Percentiles rank a stretch among this genome's conserved stretches.
Conservation (phyloP, 2,113 vertebrate genomes). For the Numenius arquata region DNA sequence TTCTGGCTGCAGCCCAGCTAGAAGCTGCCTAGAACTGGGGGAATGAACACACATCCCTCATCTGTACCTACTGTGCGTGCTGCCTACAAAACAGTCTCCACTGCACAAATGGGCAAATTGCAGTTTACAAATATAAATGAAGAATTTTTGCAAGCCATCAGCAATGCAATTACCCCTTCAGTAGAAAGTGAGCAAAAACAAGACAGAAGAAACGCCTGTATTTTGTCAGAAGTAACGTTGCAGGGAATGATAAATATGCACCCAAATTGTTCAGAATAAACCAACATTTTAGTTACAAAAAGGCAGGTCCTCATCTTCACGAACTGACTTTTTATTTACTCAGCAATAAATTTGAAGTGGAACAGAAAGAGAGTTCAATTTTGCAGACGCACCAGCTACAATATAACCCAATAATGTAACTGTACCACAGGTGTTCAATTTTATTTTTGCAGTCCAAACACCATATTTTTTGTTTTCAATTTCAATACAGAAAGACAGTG, state of each 20-base stretch:
- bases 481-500: slow-evolving; percentile 22
- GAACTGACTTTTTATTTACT: slow-evolving; percentile 17
- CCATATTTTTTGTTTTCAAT: not conserved
- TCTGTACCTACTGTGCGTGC: not conserved
- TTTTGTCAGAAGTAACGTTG: not conserved
- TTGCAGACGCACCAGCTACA: not conserved
- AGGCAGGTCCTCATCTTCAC: not conserved
- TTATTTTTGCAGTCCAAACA: not conserved
- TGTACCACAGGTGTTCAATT: not conserved
- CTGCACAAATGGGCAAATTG: not conserved
- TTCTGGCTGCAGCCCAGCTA: not conserved
- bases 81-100: not conserved
- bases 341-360: not conserved
- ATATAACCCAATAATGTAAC: not conserved
- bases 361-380: not conserved
- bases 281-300: not conserved
- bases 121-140: not conserved
- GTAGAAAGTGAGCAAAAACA: not conserved
- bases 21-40: not conserved
- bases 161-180: not conserved
- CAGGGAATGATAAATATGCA: not conserved
- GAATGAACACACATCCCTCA: no score
- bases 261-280: not conserved
- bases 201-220: not conserved
- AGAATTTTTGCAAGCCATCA: not conserved